These are phyloP conservation scores for Fistularia commersonii DNA, from an alignment of 2,797 vertebrate genomes.

Conservation along the genomic window DNA sequence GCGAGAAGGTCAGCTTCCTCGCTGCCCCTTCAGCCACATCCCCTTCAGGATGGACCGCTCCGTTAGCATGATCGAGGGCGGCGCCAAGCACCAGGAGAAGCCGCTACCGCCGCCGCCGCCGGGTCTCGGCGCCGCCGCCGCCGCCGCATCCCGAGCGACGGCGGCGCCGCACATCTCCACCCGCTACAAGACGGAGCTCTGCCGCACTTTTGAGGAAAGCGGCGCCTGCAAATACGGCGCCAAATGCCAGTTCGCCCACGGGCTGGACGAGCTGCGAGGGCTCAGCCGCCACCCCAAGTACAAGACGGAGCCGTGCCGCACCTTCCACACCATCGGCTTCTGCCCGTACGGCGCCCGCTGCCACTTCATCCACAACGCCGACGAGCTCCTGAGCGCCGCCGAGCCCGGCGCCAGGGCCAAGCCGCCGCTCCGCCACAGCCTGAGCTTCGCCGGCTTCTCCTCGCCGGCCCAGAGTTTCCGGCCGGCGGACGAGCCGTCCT, in stretches of 20 bases:
- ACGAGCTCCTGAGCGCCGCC: constrained; percentile 79
- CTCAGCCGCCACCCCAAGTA: constrained; percentile 91
- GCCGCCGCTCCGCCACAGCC: constrained; percentile 77
- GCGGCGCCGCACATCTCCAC: constrained; percentile 75
- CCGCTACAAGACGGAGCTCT: constrained; percentile 94
- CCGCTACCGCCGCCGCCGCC: constrained; percentile 31
- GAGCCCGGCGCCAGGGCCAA: constrained; percentile 77
- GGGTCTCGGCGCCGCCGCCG: constrained; percentile 13
- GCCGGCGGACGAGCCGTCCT: constrained; percentile 66
- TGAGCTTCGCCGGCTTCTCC: constrained; percentile 87
- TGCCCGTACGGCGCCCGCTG: constrained; percentile 91
- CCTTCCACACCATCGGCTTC: constrained; percentile 93
- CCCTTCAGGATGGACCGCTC: constrained; percentile 82
- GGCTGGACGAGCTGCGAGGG: constrained; percentile 88
- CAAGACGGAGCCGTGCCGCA: constrained; percentile 93
- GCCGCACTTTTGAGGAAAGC: constrained; percentile 90
- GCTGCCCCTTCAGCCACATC: constrained; percentile 71
- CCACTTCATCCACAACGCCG: constrained; percentile 93
- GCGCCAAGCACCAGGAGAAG: no score
- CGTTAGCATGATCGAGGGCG: constrained; percentile 80
- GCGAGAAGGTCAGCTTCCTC: constrained; percentile 59
- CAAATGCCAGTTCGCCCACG: constrained; percentile 93
- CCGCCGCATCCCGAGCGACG: constrained; percentile 33
- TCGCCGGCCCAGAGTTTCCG: constrained; percentile 78
- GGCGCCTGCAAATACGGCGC: constrained; percentile 92